Conservation (phyloP, 2,888 invertebrate species). For the Timandra comae region DNA sequence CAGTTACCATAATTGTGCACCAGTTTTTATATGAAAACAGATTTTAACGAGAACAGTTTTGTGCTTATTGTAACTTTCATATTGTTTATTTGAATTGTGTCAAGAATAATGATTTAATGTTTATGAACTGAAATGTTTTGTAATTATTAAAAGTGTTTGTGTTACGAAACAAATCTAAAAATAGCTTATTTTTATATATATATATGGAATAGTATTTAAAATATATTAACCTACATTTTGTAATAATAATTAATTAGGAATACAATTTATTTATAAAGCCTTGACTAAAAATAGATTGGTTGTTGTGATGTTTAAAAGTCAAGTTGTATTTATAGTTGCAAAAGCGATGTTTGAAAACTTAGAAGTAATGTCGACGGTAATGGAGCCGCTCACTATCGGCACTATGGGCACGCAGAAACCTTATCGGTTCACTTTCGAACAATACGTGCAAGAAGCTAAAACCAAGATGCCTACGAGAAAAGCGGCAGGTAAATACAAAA, state of each 20-base stretch:
- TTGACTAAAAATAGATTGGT: too few species aligned
- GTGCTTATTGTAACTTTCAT: slow-evolving; percentile 13
- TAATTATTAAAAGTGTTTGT: too few species aligned
- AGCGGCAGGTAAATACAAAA: slow-evolving; percentile 51
- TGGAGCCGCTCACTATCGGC: slow-evolving; percentile 64
- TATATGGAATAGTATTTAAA: too few species aligned
- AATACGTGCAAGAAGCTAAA: slow-evolving; percentile 63
- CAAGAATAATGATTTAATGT: too few species aligned
- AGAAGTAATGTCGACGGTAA: slow-evolving; percentile 50
- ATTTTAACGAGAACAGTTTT: slow-evolving; percentile 10
- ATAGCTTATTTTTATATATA: too few species aligned
- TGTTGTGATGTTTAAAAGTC: too few species aligned
- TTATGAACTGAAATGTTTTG: too few species aligned
- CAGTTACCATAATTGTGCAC: slow-evolving; percentile 13
- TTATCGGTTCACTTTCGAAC: slow-evolving; percentile 61
- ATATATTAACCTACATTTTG: too few species aligned
- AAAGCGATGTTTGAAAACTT: slow-evolving; percentile 63
- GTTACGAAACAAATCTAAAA: too few species aligned
- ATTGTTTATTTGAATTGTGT: slow-evolving; percentile 5
- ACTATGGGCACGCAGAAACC: slow-evolving; percentile 70
- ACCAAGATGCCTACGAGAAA: slow-evolving; percentile 66
- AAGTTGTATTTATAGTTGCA: slow-evolving; percentile 46
- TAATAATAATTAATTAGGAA: too few species aligned
- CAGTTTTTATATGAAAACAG: slow-evolving; percentile 14
- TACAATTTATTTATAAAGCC: too few species aligned